phyloP scores from a whole-genome alignment of 1,140 invertebrate species.

The Apis dorsata region DNA sequence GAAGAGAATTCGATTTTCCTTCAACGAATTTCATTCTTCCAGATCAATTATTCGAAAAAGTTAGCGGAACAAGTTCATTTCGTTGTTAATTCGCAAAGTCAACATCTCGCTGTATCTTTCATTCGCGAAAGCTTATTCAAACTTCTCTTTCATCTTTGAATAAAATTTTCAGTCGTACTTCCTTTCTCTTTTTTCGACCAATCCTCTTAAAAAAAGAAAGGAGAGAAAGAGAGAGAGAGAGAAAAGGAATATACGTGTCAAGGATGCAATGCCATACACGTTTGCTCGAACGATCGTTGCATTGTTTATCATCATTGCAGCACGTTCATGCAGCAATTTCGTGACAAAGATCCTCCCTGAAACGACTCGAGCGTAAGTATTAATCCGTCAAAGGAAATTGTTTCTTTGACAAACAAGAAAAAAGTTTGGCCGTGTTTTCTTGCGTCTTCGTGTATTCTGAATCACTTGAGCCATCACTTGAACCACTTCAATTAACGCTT shows the following conservation, averaged over 20 bases:
- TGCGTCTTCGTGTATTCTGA: too few relatives aligned
- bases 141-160: not conserved
- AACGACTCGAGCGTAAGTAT: not conserved
- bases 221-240: too few relatives aligned
- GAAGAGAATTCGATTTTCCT: too few relatives aligned
- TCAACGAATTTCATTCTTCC: too few relatives aligned
- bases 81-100: too few relatives aligned
- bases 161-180: not conserved
- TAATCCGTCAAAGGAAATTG: not conserved
- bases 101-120: not conserved
- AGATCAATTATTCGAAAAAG: too few relatives aligned
- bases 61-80: too few relatives aligned
- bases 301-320: not conserved
- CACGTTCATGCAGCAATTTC: not conserved
- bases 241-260: not conserved
- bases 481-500: conserved; percentile 13
- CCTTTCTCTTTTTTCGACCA: not conserved
- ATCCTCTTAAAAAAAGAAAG: too few relatives aligned
- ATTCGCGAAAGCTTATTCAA: not conserved
- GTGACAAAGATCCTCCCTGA: conserved; percentile 1
- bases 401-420: not conserved
- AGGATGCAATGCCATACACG: not conserved
- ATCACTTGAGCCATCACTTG: not conserved
- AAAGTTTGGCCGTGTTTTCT: not conserved
- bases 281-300: not conserved